These are phyloP conservation scores for Oligia strigilis DNA, from an alignment of 2,888 invertebrate genomes.

Conservation along the genomic window DNA sequence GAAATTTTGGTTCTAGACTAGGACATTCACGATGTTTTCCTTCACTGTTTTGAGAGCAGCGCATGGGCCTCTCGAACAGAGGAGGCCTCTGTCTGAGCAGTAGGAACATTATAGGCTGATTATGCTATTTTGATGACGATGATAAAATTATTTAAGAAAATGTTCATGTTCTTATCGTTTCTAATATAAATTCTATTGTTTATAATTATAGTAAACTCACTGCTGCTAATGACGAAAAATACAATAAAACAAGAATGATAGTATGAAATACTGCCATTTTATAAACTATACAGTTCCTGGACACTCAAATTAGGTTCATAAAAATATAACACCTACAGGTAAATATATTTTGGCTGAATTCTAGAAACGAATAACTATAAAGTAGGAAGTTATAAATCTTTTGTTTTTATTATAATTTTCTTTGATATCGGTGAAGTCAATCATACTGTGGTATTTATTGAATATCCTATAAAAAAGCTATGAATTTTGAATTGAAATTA, in stretches of 20 bases:
- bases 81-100: too few species aligned
- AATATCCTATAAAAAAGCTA: neutral
- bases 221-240: constrained; percentile 45
- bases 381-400: constrained; percentile 44
- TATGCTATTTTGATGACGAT: neutral
- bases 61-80: too few species aligned
- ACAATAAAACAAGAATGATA: constrained; percentile 29
- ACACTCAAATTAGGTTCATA: constrained; percentile 22
- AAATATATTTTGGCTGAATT: constrained; percentile 16
- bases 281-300: constrained; percentile 13
- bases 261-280: constrained; percentile 47
- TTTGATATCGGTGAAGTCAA: constrained; percentile 18
- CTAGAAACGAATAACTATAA: constrained; percentile 52
- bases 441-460: neutral
- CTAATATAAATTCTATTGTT: constrained; percentile 1
- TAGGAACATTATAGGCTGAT: neutral
- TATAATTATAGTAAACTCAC: constrained; percentile 50
- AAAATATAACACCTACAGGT: constrained; percentile 1
- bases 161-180: neutral
- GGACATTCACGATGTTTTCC: neutral
- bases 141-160: neutral
- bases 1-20: neutral
- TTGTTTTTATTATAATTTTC: constrained; percentile 28
- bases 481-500: too few species aligned
- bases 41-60: neutral